Percentiles rank a stretch among this genome's conserved stretches.
Conservation (phyloP, 2,113 vertebrate species). For the Elanoides forficatus region DNA sequence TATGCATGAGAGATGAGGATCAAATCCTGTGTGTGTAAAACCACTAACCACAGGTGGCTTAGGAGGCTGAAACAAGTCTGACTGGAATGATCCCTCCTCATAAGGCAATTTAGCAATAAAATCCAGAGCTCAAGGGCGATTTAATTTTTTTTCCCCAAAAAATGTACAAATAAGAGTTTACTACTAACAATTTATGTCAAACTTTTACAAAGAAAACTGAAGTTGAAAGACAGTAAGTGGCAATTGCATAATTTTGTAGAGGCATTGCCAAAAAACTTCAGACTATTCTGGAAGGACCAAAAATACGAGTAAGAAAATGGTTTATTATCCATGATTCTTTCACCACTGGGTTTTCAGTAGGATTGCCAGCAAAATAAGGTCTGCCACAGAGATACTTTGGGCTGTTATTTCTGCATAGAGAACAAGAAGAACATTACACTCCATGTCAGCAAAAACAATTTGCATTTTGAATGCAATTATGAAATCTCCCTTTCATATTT, state of each 20-base stretch:
- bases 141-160: not conserved
- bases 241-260: not conserved
- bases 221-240: not conserved
- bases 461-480: not conserved
- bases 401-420: accelerated
- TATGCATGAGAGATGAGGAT: not conserved
- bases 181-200: not conserved
- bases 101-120: not conserved
- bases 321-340: not conserved
- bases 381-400: not conserved
- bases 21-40: not conserved
- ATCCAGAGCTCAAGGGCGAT: not conserved
- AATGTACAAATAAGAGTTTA: not conserved
- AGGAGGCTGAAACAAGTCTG: not conserved
- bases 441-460: not conserved
- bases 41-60: not conserved
- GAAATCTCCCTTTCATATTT: not conserved
- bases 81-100: not conserved
- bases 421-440: not conserved
- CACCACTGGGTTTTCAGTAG: not conserved
- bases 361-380: not conserved
- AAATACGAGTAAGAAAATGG: not conserved
- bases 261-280: not conserved
- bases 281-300: not conserved
- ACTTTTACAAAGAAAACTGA: not conserved